Evolutionary conservation across 1,140 invertebrate species (phyloP).

Genomic region (Eufriesea mexicana): DNA sequence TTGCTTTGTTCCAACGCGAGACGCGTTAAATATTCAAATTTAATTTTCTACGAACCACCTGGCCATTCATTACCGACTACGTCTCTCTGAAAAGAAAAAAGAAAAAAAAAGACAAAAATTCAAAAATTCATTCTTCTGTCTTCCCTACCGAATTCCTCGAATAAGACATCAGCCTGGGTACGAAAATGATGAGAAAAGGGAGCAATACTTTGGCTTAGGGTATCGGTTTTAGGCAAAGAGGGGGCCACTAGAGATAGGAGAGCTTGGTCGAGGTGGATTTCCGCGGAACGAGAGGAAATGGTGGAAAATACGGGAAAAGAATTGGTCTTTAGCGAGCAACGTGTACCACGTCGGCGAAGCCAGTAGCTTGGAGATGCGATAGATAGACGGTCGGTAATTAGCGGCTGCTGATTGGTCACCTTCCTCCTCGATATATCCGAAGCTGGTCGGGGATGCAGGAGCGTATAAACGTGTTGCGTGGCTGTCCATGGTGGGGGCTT

Average conservation of each 20-base stretch:
- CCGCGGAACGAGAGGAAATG: neutral
- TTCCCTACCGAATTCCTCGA: too few species aligned
- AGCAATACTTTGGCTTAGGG: too few species aligned
- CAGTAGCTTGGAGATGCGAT: slow-evolving; percentile 29
- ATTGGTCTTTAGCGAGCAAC: neutral
- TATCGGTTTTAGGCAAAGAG: too few species aligned
- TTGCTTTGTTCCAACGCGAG: slow-evolving; percentile 6
- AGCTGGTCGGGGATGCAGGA: slow-evolving; percentile 21
- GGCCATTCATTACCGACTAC: neutral
- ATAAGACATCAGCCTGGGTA: too few species aligned
- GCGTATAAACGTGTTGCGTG: slow-evolving; percentile 35
- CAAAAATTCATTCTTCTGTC: too few species aligned
- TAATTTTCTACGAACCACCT: neutral
- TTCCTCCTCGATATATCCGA: slow-evolving; percentile 53
- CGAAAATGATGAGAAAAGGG: too few species aligned
- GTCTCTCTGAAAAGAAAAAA: neutral
- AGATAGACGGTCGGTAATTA: slow-evolving; percentile 66
- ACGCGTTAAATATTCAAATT: slow-evolving; percentile 12
- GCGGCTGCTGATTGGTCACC: slow-evolving; percentile 72
- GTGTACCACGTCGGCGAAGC: neutral
- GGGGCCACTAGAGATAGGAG: too few species aligned
- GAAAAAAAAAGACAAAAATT: neutral
- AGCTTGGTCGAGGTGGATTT: too few species aligned
- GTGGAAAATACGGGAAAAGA: slow-evolving; percentile 1
- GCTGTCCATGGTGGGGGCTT: slow-evolving; percentile 61